These are phyloP conservation scores for Hydrolagus colliei DNA, from an alignment of 2,797 vertebrate genomes.

Conservation along the genomic window DNA sequence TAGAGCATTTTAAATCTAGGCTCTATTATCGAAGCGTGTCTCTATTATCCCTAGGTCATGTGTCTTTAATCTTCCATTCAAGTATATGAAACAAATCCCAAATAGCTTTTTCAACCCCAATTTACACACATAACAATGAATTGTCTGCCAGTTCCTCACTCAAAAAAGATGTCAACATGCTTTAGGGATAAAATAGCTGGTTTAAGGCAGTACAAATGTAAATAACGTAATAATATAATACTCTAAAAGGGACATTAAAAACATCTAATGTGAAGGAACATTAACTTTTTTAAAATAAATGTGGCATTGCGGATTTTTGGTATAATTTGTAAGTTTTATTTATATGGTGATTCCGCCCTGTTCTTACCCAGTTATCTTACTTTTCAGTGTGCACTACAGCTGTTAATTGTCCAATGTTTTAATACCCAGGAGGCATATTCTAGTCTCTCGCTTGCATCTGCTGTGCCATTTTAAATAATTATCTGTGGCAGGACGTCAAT, in stretches of 20 bases:
- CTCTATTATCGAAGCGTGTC: background rate
- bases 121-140: background rate
- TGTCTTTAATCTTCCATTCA: background rate
- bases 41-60: background rate
- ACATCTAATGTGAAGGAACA: background rate
- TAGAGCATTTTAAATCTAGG: constrained; percentile 15
- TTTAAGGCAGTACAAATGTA: background rate
- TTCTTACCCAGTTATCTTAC: background rate
- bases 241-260: no score
- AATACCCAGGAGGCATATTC: background rate
- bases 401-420: constrained; percentile 9
- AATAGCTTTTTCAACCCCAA: background rate
- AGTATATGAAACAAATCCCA: background rate
- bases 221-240: background rate
- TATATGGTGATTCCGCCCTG: background rate
- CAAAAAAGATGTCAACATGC: no score
- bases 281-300: background rate
- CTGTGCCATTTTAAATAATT: constrained; percentile 53
- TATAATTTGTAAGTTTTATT: background rate
- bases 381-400: background rate
- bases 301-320: background rate
- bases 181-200: background rate
- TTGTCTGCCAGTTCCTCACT: background rate
- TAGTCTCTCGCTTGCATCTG: constrained; percentile 35
- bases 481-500: constrained; percentile 52